Evolutionary conservation across 2,797 vertebrate species (phyloP), one percentile per base, ranked within the genome.

Genomic region (Danionella dracula): DNA sequence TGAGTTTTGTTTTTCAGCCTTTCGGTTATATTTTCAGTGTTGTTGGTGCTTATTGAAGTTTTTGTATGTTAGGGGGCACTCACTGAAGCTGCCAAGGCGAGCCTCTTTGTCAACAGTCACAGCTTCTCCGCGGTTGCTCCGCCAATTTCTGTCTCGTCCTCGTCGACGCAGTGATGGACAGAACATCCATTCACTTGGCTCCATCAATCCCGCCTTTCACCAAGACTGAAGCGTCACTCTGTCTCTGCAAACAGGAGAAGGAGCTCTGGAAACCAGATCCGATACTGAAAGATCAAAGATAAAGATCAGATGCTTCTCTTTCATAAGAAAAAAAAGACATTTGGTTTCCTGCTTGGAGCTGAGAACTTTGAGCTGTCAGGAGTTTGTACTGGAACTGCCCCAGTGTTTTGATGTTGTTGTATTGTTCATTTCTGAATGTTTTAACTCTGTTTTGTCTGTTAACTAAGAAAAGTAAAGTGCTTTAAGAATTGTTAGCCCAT

Each of bases 81-180:
- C 64, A 40, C 23, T 66, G 21, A 57, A 57, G 38, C 42, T 48
- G 12, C 34, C 1, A 1, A 15, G 64, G 32, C 42, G 64, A 20
- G 64, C 53, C 5, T 66, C 64, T 15, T 17, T 66, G 44, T 40
- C 53, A 21, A 53, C 20, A 20, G 64, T 41, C 1, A 34, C 53
- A 0, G 44, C 53, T 5, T 66, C 53, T 10, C 53, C 64, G 19
- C 34, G 64, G 38, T 49, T 57, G 11, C n/a, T 66, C 8, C 9
- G 48, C 34, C 23, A 53, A 2, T 44, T 54, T 21, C 59, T 63
- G 11, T 38, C 23, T 48, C 41, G 42, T 8, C 12, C 45, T 8
- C 54, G 54, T 2, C 64, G 64, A 29, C 44, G 64, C 12, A 66
- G 64, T 40, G 64, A 66, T 1, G 53, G 53, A 49, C 63, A 57